Conservation (phyloP, 2,888 invertebrate genomes). For the Itoplectis maculator region DNA sequence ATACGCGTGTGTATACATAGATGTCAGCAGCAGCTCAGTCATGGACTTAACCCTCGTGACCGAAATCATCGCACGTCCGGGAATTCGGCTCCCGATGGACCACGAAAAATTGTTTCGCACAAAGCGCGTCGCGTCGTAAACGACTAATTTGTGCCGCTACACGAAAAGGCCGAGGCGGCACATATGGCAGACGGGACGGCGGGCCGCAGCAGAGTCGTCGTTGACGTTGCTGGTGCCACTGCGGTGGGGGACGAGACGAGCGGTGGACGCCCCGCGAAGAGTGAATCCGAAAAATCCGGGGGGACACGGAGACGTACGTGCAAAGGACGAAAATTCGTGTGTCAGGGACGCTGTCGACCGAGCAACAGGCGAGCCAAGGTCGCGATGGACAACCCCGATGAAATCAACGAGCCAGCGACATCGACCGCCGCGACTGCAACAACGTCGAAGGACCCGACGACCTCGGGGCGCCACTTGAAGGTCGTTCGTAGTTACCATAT, state of each 20-base stretch:
- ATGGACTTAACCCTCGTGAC: slow-evolving; percentile 1
- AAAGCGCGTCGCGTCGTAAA: slow-evolving; percentile 32
- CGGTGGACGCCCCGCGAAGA: background rate
- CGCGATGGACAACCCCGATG: too few relatives aligned
- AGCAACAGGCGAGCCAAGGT: slow-evolving; percentile 44
- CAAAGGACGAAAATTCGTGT: slow-evolving; percentile 70
- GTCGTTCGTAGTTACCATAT: too few relatives aligned
- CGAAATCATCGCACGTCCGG: slow-evolving; percentile 51
- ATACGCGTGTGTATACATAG: background rate
- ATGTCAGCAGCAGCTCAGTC: too few relatives aligned
- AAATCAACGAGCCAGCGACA: background rate
- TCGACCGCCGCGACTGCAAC: background rate
- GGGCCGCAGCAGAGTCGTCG: background rate
- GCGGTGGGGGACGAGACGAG: background rate
- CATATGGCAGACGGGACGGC: slow-evolving; percentile 58
- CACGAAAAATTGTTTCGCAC: slow-evolving; percentile 18
- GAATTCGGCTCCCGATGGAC: slow-evolving; percentile 45
- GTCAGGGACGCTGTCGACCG: slow-evolving; percentile 77
- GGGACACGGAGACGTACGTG: slow-evolving; percentile 67
- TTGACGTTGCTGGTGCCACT: background rate
- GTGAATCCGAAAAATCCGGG: background rate
- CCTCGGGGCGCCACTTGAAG: background rate
- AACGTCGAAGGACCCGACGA: slow-evolving; percentile 42
- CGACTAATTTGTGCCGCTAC: slow-evolving; percentile 61
- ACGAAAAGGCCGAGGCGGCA: slow-evolving; percentile 47